Base-by-base conservation (phyloP, 1,140 invertebrate genomes). In the Acromyrmex echinatior region DNA sequence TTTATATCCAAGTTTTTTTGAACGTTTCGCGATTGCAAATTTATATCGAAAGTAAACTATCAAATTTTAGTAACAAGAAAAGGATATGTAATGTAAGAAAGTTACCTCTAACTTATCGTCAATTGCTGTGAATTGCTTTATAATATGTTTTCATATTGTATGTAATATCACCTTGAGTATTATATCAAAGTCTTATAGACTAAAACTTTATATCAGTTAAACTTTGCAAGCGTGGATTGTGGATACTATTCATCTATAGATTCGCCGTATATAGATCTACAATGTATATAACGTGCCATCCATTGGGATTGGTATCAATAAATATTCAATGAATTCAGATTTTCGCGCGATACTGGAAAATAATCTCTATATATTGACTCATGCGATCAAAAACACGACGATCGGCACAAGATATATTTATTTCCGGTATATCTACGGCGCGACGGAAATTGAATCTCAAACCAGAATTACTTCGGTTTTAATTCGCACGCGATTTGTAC, bases 291-390 rank as follows among this genome's bases (percentile, higher is more conserved):
- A 60, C 56, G 10, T 1, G 6, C 53, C 18, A 49, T 25, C 39
- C 25, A 82, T 39, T 25, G 21, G 25, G 35, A 68, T 68, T 39
- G 65, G 9, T 7, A 70, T 18, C 25, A 56, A 70, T 81, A 81
- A 81, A 81, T 81, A 81, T 81, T 81, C 78, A 81, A 21, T 21
- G 65, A 81, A 81, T 81, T 70, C 49, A 70, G n/a, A 81, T 81
- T 62, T 79, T 39, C 63, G 28, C 21, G 9, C 39, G 7, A 49
- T 14, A 39, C 79, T 18, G 18, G 14, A 60, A 49, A 62, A 49
- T 71, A 53, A 82, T 71, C 21, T 73, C 51, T 28, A 21, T 35
- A n/a, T 62, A 31, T 82, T 60, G 60, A 14, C 39, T 74, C 70
- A 14, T 28, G 80, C 53, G 16, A 60, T 18, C 21, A 31, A 39